These are phyloP conservation scores for Adrianichthys oophorus DNA, from an alignment of 2,797 vertebrate species.

Conservation along the genomic window DNA sequence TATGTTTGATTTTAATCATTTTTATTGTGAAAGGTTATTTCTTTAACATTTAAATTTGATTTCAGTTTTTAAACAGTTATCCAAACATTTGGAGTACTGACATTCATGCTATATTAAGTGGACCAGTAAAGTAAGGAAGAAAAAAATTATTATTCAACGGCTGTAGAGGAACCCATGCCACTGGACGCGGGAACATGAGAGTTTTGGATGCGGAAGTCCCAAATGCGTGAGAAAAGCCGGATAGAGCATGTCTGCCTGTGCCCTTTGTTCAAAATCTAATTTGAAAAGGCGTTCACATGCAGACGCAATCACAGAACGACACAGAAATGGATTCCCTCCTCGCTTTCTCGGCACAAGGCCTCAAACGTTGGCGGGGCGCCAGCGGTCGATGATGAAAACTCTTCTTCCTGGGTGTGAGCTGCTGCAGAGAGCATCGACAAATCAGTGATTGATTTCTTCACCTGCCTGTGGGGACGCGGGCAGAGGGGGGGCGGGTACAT, in stretches of 20 bases:
- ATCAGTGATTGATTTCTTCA: conserved; percentile 64
- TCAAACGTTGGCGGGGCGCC: conserved; percentile 13
- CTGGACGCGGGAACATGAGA: too few relatives aligned
- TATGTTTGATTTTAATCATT: too few relatives aligned
- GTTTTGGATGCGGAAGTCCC: too few relatives aligned
- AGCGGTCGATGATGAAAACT: conserved; percentile 44
- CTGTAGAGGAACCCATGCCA: too few relatives aligned
- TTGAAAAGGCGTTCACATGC: conserved; percentile 22
- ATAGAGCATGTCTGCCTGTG: conserved; percentile 22
- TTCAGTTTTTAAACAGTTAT: too few relatives aligned
- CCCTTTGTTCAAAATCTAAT: conserved; percentile 32
- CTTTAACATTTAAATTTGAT: too few relatives aligned
- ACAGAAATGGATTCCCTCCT: background rate
- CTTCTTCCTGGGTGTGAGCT: conserved; percentile 28
- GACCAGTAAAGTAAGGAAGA: too few relatives aligned
- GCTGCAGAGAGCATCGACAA: conserved; percentile 42
- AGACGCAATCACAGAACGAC: background rate
- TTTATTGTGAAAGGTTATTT: too few relatives aligned
- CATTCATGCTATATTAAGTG: too few relatives aligned
- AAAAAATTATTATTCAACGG: too few relatives aligned
- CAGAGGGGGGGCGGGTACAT: conserved; percentile 19
- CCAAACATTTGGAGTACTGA: too few relatives aligned
- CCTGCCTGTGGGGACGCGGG: conserved; percentile 29
- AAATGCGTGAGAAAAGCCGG: background rate
- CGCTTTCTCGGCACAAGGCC: conserved; percentile 7